These are phyloP conservation scores for Nematolebias whitei DNA, from an alignment of 2,113 vertebrate species.

Conservation along the genomic window DNA sequence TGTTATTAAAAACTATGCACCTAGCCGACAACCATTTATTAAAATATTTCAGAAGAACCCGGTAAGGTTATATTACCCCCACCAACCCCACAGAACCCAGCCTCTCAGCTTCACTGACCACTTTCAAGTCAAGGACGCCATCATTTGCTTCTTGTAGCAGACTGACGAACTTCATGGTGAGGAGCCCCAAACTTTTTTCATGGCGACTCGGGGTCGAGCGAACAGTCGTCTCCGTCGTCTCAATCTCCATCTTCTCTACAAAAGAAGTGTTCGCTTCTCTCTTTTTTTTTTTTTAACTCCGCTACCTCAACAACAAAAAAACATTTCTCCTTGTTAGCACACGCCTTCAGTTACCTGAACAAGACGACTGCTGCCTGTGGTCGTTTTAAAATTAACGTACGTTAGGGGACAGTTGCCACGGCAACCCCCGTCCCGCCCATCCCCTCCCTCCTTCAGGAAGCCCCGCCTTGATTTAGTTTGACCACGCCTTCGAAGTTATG, in stretches of 20 bases:
- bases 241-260: slow-evolving; percentile 56
- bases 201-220: slow-evolving; percentile 77
- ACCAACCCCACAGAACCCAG: neutral
- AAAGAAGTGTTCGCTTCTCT: slow-evolving; percentile 3
- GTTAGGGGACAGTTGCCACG: slow-evolving; percentile 67
- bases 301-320: neutral
- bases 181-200: slow-evolving; percentile 85
- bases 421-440: slow-evolving; percentile 52
- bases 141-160: slow-evolving; percentile 80
- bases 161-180: slow-evolving; percentile 82
- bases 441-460: neutral
- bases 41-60: slow-evolving; percentile 8
- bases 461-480: neutral
- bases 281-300: neutral
- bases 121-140: slow-evolving; percentile 84
- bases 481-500: neutral
- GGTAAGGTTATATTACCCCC: no score
- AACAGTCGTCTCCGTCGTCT: slow-evolving; percentile 65
- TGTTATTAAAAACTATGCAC: slow-evolving; percentile 51
- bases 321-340: slow-evolving; percentile 10
- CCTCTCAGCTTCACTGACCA: slow-evolving; percentile 75
- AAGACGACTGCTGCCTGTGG: slow-evolving; percentile 20
- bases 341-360: slow-evolving; percentile 26
- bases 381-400: slow-evolving; percentile 69
- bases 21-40: slow-evolving; percentile 62